phyloP scores from a whole-genome alignment of 2,113 vertebrate genomes.

The Rhabdornis inornatus region DNA sequence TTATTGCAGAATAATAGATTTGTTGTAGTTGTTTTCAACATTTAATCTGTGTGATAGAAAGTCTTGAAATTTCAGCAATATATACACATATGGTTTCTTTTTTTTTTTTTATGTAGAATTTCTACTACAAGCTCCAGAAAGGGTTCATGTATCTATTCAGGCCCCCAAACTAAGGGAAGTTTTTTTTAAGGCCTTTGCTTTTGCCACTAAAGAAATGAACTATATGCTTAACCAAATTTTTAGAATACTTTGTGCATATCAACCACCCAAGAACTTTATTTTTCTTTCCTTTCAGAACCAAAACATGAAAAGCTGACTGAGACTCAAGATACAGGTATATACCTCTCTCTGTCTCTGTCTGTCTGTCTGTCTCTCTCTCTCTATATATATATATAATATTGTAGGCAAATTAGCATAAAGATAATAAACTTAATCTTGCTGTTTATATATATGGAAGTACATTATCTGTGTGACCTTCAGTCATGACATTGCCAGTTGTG shows the following conservation, averaged over 20 bases:
- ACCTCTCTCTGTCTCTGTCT: no score
- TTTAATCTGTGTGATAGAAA: not conserved
- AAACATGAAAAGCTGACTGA: constrained; percentile 1
- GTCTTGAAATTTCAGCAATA: not conserved
- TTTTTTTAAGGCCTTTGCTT: not conserved
- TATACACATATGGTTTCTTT: not conserved
- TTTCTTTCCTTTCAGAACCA: constrained; percentile 18
- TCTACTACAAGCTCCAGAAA: not conserved
- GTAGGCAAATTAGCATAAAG: not conserved
- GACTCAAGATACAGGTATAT: constrained; percentile 15
- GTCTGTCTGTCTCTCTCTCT: no score
- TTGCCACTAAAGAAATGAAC: not conserved
- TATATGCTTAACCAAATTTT: not conserved
- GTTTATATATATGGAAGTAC: not conserved
- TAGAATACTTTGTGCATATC: not conserved
- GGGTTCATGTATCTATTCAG: not conserved
- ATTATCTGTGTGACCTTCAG: not conserved
- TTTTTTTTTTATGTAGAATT: not conserved
- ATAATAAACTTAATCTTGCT: not conserved
- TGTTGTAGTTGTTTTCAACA: not conserved
- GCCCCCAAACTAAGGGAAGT: not conserved
- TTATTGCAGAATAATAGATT: not conserved
- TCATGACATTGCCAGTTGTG: not conserved
- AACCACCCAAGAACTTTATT: not conserved
- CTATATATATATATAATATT: not conserved